These are phyloP conservation scores for Taphrorychus bicolor DNA, from an alignment of 2,888 invertebrate genomes.

Conservation along the genomic window DNA sequence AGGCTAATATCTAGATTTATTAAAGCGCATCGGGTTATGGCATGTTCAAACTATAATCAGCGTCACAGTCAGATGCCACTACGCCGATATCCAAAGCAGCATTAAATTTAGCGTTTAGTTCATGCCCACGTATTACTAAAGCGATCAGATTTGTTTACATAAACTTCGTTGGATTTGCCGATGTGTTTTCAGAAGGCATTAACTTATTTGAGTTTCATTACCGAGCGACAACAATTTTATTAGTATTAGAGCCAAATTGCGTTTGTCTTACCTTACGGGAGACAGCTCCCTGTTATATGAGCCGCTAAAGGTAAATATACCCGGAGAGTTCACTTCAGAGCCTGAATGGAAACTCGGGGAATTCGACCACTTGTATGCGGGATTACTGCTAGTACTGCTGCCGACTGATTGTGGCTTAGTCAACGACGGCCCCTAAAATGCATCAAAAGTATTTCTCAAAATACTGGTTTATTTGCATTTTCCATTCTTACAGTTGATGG, in stretches of 20 bases:
- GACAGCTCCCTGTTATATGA: conserved; percentile 63
- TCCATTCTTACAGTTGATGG: conserved; percentile 20
- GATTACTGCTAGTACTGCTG: conserved; percentile 47
- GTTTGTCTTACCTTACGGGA: conserved; percentile 58
- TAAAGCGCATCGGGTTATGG: background rate
- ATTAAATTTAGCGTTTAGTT: background rate
- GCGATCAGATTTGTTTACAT: background rate
- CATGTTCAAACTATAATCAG: background rate
- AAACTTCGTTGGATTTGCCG: background rate
- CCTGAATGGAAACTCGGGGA: conserved; percentile 56
- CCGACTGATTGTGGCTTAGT: conserved; percentile 56
- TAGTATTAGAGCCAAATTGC: background rate
- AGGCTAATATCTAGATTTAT: conserved; percentile 1
- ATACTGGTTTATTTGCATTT: background rate
- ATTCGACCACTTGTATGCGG: conserved; percentile 46
- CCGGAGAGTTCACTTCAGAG: conserved; percentile 59
- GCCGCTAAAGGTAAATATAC: conserved; percentile 59
- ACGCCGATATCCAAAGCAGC: background rate
- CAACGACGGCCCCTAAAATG: conserved; percentile 46
- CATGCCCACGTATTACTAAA: background rate
- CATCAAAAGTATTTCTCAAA: background rate
- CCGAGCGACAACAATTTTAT: background rate
- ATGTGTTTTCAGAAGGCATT: background rate
- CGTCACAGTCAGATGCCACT: conserved; percentile 2
- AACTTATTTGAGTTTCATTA: background rate